Base-by-base conservation (phyloP, 2,113 vertebrate genomes). In the Nothocercus nigrocapillus region DNA sequence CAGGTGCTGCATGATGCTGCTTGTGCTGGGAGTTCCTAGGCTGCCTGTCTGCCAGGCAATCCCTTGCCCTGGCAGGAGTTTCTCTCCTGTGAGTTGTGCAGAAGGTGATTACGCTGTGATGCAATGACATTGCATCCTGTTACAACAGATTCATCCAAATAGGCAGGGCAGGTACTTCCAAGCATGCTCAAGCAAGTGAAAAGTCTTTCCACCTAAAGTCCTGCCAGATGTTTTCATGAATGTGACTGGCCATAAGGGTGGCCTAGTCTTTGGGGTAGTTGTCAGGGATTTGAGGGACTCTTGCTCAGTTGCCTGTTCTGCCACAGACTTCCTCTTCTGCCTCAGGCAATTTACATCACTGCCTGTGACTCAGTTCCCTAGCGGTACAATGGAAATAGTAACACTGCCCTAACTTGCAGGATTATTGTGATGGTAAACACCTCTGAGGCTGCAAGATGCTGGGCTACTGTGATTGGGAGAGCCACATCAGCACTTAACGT, bases 31-130 rank as follows among this genome's bases (percentile, higher is more conserved):
- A 62, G 38, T 40, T 93, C 83, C 69, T 79, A n/a, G 47, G 30
- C 88, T 95, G 80, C 74, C 83, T 56, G 32, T 59, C 90, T 3
- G 0, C 88, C 93, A 82, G 90, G 63, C 1, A 10, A 79, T 94
- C 93, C 58, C 3, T 7, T 93, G 94, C 66, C 17, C 88, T 96
- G 90, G 92, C 88, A 93, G 38, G 19, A 61, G 20, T 7, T 25
- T 96, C 80, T 90, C 73, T 94, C 77, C 69, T 53, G 42, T 83
- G 69, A 51, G 62, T 79, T 95, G 44, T 76, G 47, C 49, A 81
- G 82, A 44, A 40, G 1, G 30, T 66, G 64, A 36, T 15, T 54
- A 66, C 38, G 20, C 30, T 90, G 73, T 93, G 85, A 84, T 3
- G 69, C 82, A 86, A 83, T 7, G 51, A 25, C 61, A 81, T 69